Evolutionary conservation across 2,797 vertebrate species (phyloP), one percentile per base, ranked within the genome.

Genomic region (Cottoperca gobio): DNA sequence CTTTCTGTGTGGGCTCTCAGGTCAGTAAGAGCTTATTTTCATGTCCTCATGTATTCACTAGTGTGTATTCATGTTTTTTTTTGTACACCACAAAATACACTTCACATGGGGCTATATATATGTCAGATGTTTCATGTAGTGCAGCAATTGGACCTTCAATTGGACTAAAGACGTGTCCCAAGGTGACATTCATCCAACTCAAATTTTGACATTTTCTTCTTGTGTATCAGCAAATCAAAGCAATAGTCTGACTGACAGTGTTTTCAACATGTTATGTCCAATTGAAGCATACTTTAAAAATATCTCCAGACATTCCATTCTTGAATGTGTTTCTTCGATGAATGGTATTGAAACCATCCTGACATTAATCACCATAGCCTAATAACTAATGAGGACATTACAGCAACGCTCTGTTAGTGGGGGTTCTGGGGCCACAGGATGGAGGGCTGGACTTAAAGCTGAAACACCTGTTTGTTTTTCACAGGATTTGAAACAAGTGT

Each of bases 391-490:
- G 14, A 42, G 52, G 13, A n/a, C 42, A 43, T n/a, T 2, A 33
- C 3, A 69, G 35, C 11, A 40, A 5, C 49, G n/a, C 19, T 79
- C 11, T 61, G 76, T 60, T 53, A 58, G 10, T 68, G 63, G 35
- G 21, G 46, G 39, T 31, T 67, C 46, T 70, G 43, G 64, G 62
- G 80, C 24, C 43, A 76, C 39, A 61, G 53, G 63, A 78, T 69
- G 79, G 71, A 71, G 78, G 24, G 42, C 3, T 59, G 69, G 84
- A 80, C 89, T 88, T 86, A 81, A 84, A 81, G 69, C 76, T 79
- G 69, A 87, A 90, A 86, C 92, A 93, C 92, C 91, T 91, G 91
- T 90, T 93, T 90, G 86, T 89, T 90, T 92, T 88, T 81, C 83
- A 79, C 84, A 61, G 89, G 84, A 91, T 93, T 90, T 85, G 85